A percentile compares a stretch with the other conserved stretches of the same genome.
Evolutionary conservation across 2,113 vertebrate genomes (phyloP).

Genomic region (Saguinus midas): DNA sequence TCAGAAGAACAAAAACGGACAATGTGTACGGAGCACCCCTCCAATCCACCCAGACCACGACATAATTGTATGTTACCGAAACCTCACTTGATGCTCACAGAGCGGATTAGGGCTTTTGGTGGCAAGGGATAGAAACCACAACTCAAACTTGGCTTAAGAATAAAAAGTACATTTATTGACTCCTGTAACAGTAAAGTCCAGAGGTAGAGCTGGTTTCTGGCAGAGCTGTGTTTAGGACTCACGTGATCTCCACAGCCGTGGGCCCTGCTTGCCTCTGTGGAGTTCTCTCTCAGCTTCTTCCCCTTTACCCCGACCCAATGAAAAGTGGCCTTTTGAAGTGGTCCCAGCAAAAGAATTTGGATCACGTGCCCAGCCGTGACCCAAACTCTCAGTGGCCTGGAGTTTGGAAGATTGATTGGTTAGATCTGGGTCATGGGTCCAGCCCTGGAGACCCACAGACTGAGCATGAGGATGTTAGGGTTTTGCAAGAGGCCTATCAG

Average conservation of each 20-base stretch:
- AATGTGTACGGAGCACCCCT: not conserved
- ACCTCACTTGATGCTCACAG: not conserved
- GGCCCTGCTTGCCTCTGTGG: not conserved
- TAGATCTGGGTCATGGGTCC: not conserved
- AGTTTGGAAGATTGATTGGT: not conserved
- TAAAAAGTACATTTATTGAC: not conserved
- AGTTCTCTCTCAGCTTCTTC: not conserved
- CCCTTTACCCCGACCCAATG: no score
- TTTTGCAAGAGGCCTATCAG: not conserved
- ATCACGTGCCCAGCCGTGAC: not conserved
- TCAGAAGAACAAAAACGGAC: not conserved
- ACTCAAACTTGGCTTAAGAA: not conserved
- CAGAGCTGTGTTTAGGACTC: not conserved
- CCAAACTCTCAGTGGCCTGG: not conserved
- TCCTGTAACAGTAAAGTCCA: not conserved
- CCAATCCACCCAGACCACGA: not conserved
- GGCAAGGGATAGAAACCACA: not conserved
- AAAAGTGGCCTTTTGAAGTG: not conserved
- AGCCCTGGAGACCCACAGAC: not conserved
- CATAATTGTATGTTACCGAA: not conserved
- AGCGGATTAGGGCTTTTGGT: not conserved
- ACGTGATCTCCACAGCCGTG: not conserved
- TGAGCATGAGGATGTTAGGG: fast-evolving
- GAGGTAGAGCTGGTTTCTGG: not conserved
- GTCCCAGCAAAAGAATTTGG: not conserved